Evolutionary conservation across 30 jellyfish, hydroid and myxozoan species (phyloP).

Genomic region (Aurelia sp.): DNA sequence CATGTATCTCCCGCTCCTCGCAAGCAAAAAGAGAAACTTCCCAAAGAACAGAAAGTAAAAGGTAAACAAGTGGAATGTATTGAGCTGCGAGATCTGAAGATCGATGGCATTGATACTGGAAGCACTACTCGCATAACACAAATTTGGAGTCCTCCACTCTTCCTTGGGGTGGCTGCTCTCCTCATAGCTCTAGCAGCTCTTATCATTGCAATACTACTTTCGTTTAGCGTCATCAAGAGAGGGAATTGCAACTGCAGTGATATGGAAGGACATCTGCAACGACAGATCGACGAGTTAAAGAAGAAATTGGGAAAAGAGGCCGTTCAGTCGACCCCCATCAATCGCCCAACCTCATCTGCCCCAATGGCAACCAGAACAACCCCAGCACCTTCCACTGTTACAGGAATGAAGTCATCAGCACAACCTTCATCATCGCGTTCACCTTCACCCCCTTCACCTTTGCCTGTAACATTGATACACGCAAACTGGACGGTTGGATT

Average conservation of each 20-base stretch:
- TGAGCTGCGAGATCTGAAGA: constrained; percentile 8
- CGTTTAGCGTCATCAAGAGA: neutral
- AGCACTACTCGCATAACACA: neutral
- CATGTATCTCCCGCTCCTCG: no score
- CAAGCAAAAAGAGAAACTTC: neutral
- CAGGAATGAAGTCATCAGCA: no score
- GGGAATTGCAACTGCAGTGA: neutral
- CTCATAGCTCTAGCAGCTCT: constrained; percentile 13
- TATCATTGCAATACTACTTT: constrained; percentile 2
- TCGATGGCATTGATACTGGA: neutral
- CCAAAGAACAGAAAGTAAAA: neutral
- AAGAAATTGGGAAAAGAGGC: no score
- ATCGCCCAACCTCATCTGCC: no score
- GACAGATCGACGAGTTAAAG: neutral
- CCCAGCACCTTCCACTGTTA: no score
- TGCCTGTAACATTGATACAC: no score
- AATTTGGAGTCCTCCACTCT: neutral
- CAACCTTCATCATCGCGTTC: no score
- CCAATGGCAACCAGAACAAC: no score
- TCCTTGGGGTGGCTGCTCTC: constrained; percentile 15
- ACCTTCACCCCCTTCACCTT: no score
- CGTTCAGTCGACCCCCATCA: no score
- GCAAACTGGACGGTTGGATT: no score
- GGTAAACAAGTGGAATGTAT: neutral
- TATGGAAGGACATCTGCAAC: neutral